Evolutionary conservation across 1,140 invertebrate genomes (phyloP), one percentile per base, ranked within the genome.

Genomic region (Conus ventricosus): DNA sequence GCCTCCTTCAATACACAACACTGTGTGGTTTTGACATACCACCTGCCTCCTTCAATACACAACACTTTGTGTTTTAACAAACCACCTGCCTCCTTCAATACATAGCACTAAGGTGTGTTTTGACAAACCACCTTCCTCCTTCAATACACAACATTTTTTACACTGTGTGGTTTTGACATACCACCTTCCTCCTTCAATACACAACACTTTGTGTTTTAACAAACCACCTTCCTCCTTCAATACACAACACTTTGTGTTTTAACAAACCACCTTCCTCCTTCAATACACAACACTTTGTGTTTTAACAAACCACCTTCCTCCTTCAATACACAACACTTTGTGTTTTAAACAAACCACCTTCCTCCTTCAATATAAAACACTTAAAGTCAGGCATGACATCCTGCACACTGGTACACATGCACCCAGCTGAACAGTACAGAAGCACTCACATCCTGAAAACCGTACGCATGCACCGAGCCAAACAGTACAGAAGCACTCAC

Each of bases 361-460:
- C 39, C 39, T 39, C 39, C 39, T 39, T 39, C 39, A 39, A 0
- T 39, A 3, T 3, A 39, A 0, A 39, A 39, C 39, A 39, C 39
- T 39, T 39, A 39, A 39, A 39, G 39, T 39, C 39, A 39, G 39
- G 67, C 67, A 71, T 1, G 20, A 71, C 67, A 71, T 13, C 20
- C 11, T 23, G 13, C 76, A 78, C 27, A 78, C 7, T 5, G 10
- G 39, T 78, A 78, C 76, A 78, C 76, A 78, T 39, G 57, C 71
- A 71, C 25, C 20, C 23, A 23, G 27, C 71, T 27, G 7, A 71
- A 60, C 57, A 60, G 57, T 60, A 60, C 57, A 60, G 57, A 1
- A 60, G 27, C 51, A 93, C 93, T 93, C 92, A 95, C 95, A 92
- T 8, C 57, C 25, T 5, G 39, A 7, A 78, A 5, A 39, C 10